Evolutionary conservation across 1,140 invertebrate species (phyloP).

Genomic region (Asobara japonica): DNA sequence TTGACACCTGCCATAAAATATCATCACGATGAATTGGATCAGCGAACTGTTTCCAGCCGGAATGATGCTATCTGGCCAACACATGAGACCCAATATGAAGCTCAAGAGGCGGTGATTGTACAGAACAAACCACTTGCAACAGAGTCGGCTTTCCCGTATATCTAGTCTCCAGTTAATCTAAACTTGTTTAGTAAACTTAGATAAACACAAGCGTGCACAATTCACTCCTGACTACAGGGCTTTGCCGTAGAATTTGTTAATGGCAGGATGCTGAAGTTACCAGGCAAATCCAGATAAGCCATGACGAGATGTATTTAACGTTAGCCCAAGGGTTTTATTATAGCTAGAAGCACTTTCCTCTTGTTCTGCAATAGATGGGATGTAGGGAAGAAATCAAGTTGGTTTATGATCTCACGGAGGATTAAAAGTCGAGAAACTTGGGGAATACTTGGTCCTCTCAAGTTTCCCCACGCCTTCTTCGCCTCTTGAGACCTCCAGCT

Average conservation of each 20-base stretch:
- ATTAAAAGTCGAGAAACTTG: neutral
- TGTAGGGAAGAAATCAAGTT: neutral
- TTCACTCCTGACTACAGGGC: neutral
- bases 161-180: conserved; percentile 7
- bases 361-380: neutral
- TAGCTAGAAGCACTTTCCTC: neutral
- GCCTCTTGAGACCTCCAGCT: neutral
- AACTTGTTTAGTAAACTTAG: conserved; percentile 12
- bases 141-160: conserved; percentile 3
- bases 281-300: conserved; percentile 7
- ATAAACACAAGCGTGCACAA: neutral
- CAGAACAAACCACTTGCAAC: conserved; percentile 21
- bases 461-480: neutral
- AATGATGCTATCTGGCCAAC: conserved; percentile 56
- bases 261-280: neutral
- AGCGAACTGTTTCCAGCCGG: conserved; percentile 56
- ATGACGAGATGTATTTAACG: neutral
- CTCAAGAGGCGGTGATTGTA: conserved; percentile 60
- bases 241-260: conserved; percentile 6
- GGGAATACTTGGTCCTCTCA: neutral
- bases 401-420: neutral
- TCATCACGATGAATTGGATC: conserved; percentile 56
- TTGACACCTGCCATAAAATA: conserved; percentile 32
- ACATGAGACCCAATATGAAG: conserved; percentile 46
- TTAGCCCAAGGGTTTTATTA: neutral